Conservation (phyloP, 2,888 invertebrate genomes). For the Augiades crinisus region DNA sequence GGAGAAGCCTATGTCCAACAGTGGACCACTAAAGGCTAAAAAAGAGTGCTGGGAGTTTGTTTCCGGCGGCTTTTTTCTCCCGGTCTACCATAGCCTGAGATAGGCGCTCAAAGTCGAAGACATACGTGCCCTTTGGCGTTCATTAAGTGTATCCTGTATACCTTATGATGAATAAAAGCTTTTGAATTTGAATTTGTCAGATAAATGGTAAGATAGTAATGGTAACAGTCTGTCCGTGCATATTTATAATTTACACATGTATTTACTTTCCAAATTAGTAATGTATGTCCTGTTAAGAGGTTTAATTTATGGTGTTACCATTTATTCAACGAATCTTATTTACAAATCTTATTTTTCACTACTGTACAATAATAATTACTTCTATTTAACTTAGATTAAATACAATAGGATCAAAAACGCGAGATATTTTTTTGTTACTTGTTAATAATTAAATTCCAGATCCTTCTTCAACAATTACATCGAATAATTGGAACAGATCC, state of each 20-base stretch:
- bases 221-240: too few species aligned
- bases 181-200: too few species aligned
- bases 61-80: too few species aligned
- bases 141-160: too few species aligned
- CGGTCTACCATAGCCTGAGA: too few species aligned
- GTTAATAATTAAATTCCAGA: not conserved
- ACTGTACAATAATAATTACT: conserved; percentile 24
- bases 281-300: conserved; percentile 3
- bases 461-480: conserved; percentile 16
- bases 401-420: conserved; percentile 15
- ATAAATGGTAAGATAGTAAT: too few species aligned
- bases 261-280: conserved; percentile 6
- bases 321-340: conserved; percentile 13
- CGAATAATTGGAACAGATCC: conserved; percentile 19
- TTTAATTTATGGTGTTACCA: conserved; percentile 14
- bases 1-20: too few species aligned
- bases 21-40: too few species aligned
- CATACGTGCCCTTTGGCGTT: too few species aligned
- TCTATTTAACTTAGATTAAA: conserved; percentile 30
- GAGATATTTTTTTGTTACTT: conserved; percentile 4
- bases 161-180: too few species aligned
- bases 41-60: too few species aligned
- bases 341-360: conserved; percentile 20
- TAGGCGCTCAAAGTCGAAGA: too few species aligned
- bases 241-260: not conserved